Evolutionary conservation across 2,113 vertebrate genomes (phyloP).

Genomic region (Isurus oxyrinchus): DNA sequence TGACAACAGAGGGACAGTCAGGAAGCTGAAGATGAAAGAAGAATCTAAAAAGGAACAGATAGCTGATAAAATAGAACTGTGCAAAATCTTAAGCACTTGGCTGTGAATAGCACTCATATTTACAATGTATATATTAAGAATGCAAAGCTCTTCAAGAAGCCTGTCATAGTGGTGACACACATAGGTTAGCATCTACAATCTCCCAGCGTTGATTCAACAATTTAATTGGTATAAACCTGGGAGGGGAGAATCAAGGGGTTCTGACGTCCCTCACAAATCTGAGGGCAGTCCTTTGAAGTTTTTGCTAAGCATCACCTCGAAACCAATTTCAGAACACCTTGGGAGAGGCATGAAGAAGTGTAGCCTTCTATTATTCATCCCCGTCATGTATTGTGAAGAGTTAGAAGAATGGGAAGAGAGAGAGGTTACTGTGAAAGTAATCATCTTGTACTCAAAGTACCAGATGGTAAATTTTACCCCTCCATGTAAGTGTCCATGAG

Average conservation of each 20-base stretch:
- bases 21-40: neutral
- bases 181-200: neutral
- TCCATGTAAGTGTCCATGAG: neutral
- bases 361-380: neutral
- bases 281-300: neutral
- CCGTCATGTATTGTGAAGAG: neutral
- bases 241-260: neutral
- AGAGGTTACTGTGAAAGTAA: neutral
- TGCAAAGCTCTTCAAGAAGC: neutral
- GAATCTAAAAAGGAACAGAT: neutral
- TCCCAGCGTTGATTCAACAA: neutral
- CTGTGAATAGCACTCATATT: neutral
- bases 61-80: neutral
- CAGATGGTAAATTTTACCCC: neutral
- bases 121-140: neutral
- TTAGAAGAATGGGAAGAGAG: neutral
- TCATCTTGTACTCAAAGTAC: neutral
- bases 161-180: neutral
- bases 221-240: neutral
- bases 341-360: neutral
- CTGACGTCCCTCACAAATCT: neutral
- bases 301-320: neutral
- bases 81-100: neutral
- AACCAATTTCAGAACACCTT: neutral
- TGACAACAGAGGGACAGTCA: neutral